Evolutionary conservation across 2,888 invertebrate species (phyloP), one percentile per base, ranked within the genome.

Genomic region (Coleophora deauratella): DNA sequence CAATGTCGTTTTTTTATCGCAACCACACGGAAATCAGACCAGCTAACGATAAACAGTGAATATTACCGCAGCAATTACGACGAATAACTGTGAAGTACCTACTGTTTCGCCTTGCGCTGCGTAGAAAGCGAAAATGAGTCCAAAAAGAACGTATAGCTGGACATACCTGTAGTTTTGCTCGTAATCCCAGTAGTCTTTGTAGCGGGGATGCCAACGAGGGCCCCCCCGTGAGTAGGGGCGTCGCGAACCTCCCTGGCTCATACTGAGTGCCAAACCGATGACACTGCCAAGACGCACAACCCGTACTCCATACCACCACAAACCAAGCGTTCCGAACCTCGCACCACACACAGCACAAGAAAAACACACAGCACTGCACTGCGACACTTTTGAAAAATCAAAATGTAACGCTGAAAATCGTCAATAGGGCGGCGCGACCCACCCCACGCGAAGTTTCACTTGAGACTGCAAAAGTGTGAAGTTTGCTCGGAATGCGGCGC

Each of bases 131-230:
- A 21, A 21, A 21, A 4, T 21, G 21, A 3, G 21, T 4, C 21
- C 21, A 21, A 21, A 4, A 21, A 21, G 21, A 21, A 21, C 21
- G 21, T 21, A 21, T 21, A 6, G 3, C 21, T 21, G 27, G 9
- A 40, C 52, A 41, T 45, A 72, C 84, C 84, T 85, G 62, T 82
- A 85, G 54, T 80, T 84, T 44, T 85, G 84, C 43, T 85, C 85
- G 69, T 81, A 84, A 52, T 84, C 85, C 84, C 84, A 85, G 62
- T 81, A 85, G 46, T 85, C 85, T 68, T 85, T 85, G 72, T 85
- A 85, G 41, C 84, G 81, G 57, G 82, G 81, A 64, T 84, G 82
- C 81, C 84, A 85, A 36, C 84, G 74, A 41, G 76, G 82, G 53
- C 82, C 82, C 60, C 84, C 84, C 55, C 82, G 82, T 49, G 82